Conservation (phyloP, 92 coral and sea anemone genomes). For the Pocillopora grandis region DNA sequence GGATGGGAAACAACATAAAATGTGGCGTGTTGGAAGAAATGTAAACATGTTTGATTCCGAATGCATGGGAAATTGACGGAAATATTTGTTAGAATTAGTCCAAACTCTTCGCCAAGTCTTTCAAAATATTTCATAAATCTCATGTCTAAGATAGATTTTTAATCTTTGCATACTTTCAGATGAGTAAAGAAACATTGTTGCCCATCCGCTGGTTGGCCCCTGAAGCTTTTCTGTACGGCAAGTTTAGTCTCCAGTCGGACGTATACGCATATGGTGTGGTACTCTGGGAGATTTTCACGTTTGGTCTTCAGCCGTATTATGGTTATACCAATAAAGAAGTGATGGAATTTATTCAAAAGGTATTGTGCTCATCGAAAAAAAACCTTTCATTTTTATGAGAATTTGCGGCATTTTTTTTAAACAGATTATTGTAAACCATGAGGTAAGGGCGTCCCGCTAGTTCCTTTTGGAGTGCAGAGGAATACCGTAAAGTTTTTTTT, state of each 20-base stretch:
- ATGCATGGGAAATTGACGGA: too few species aligned
- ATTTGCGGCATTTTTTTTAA: not conserved
- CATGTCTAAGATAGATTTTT: too few species aligned
- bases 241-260: slow-evolving; percentile 93
- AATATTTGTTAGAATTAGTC: too few species aligned
- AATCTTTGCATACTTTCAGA: slow-evolving; percentile 35
- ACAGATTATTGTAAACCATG: too few species aligned
- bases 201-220: slow-evolving; percentile 99
- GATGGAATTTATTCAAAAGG: slow-evolving; percentile 89
- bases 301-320: slow-evolving; percentile 95
- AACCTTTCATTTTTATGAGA: not conserved
- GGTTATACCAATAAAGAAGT: slow-evolving; percentile 98
- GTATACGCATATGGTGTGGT: slow-evolving; percentile 93
- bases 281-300: slow-evolving; percentile 94
- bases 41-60: too few species aligned
- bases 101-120: too few species aligned
- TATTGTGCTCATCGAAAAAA: slow-evolving; percentile 6
- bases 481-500: too few species aligned
- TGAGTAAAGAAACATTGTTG: slow-evolving; percentile 88
- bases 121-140: too few species aligned
- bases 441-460: too few species aligned
- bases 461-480: too few species aligned
- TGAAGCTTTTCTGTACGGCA: slow-evolving; percentile 95
- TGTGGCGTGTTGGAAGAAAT: too few species aligned
- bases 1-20: too few species aligned